Conservation (phyloP, 1,140 invertebrate species). For the Lysiphlebus fabarum region DNA sequence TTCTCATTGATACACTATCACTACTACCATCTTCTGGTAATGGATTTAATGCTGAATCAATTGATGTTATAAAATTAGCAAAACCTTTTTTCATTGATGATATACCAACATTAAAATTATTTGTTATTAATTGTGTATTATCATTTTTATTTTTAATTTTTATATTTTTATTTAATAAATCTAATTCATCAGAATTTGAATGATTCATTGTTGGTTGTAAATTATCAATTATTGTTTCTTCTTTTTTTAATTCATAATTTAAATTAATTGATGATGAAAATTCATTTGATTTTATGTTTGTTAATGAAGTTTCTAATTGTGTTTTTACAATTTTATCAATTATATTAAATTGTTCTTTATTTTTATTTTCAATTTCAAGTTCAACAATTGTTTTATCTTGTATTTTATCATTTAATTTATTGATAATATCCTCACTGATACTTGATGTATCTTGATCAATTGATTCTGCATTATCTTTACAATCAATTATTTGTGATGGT, state of each 20-base stretch:
- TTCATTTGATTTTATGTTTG: conserved; percentile 49
- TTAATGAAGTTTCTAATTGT: conserved; percentile 45
- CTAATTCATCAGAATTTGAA: conserved; percentile 3
- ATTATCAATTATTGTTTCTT: not conserved
- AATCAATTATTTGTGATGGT: conserved; percentile 73
- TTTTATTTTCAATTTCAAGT: conserved; percentile 42
- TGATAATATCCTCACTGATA: conserved; percentile 66
- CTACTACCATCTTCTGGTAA: conserved; percentile 68
- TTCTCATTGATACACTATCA: conserved; percentile 67
- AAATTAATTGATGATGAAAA: conserved; percentile 26
- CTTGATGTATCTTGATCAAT: conserved; percentile 78
- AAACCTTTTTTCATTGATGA: conserved; percentile 77
- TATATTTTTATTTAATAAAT: conserved; percentile 7
- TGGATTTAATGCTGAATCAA: conserved; percentile 72
- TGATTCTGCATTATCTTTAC: conserved; percentile 74
- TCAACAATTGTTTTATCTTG: conserved; percentile 33
- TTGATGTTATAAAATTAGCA: conserved; percentile 73
- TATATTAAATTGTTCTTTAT: conserved; percentile 48
- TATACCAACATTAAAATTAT: conserved; percentile 59
- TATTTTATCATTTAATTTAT: conserved; percentile 34
- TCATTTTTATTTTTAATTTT: conserved; percentile 17
- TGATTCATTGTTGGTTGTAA: no score
- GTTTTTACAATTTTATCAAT: conserved; percentile 47
- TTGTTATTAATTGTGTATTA: conserved; percentile 44
- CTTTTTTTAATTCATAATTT: not conserved